Percentiles rank a stretch among this genome's conserved stretches.
Evolutionary conservation across 2,888 invertebrate species (phyloP).

Genomic region (Drosophila bunnanda): DNA sequence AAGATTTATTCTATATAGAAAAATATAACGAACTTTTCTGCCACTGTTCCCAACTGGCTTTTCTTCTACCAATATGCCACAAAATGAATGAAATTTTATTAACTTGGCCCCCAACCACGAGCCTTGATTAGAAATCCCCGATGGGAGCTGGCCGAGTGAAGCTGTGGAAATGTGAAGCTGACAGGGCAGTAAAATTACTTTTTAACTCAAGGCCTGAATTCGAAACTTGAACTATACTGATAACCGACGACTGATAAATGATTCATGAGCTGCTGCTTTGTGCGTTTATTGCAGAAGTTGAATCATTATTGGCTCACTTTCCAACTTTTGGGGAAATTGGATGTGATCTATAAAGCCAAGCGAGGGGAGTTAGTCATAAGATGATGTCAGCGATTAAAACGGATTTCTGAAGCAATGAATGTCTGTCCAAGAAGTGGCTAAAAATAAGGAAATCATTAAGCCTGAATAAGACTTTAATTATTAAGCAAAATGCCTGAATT

Average conservation of each 20-base stretch:
- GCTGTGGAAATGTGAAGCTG: slow-evolving; percentile 29
- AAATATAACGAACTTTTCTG: not conserved
- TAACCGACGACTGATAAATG: slow-evolving; percentile 42
- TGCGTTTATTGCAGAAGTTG: slow-evolving; percentile 41
- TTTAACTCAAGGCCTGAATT: slow-evolving; percentile 36
- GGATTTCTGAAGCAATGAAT: not conserved
- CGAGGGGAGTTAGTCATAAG: slow-evolving; percentile 34
- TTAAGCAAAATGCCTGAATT: too few relatives aligned
- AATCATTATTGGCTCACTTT: slow-evolving; percentile 32
- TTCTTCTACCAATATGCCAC: slow-evolving; percentile 17
- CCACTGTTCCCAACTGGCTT: slow-evolving; percentile 4
- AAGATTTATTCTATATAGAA: not conserved
- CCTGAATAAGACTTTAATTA: not conserved
- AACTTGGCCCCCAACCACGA: slow-evolving; percentile 26
- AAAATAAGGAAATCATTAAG: not conserved
- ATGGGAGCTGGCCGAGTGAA: slow-evolving; percentile 10
- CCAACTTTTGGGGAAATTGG: slow-evolving; percentile 18
- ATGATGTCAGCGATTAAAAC: slow-evolving; percentile 37
- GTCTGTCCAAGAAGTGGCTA: not conserved
- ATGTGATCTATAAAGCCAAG: slow-evolving; percentile 29
- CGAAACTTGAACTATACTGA: slow-evolving; percentile 39
- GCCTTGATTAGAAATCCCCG: slow-evolving; percentile 39
- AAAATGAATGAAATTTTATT: slow-evolving; percentile 52
- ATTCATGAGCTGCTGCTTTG: slow-evolving; percentile 39
- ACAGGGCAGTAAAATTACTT: slow-evolving; percentile 46